Base-by-base conservation (phyloP, 2,113 vertebrate species). In the Garra rufa region DNA sequence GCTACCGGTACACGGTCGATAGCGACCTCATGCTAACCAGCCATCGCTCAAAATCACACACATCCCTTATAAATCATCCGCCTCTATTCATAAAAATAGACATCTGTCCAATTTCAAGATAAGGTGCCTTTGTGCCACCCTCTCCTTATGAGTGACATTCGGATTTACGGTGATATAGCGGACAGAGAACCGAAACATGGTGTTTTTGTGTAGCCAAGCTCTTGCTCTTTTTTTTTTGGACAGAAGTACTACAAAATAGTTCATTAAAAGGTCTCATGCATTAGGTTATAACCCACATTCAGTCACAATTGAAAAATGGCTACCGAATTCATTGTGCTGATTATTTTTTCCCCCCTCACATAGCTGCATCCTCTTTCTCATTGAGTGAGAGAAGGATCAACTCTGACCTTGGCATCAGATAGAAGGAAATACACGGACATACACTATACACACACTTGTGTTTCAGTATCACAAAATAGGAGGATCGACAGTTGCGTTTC, bases 71-170 rank as follows among this genome's bases (percentile, higher is more conserved):
- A 89, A 87, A 87, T 76, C 61, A 81, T 65, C 67, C 55, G 76
- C 59, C 67, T 84, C 59, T 19, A 80, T 73, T 84, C 65, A 85
- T 83, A 88, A 90, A 89, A 90, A 89, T 88, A 90, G 84, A 86
- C 61, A 81, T 90, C 76, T 85, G 48, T 88, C 84, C 82, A 88
- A 84, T 85, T 88, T 85, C 70, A 84, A 69, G 83, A 80, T 87
- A 90, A 89, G 83, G 87, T 89, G 88, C 87, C 76, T 71, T 50
- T 82, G 83, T 86, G 74, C 21, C 48, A 71, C 86, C 71, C 82
- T 44, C 30, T 81, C 14, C 63, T 57, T 17, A 71, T 28, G 80
- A 69, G 44, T 30, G 28, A 75, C 76, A 71, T 59, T n/a, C 41
- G 30, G n/a, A 73, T 74, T n/a, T 75, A 26, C 3, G 8, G 14